A percentile compares a stretch with the other conserved stretches of the same genome.
phyloP scores from a whole-genome alignment of 1,140 invertebrate genomes.

The Anthonomus grandis region DNA sequence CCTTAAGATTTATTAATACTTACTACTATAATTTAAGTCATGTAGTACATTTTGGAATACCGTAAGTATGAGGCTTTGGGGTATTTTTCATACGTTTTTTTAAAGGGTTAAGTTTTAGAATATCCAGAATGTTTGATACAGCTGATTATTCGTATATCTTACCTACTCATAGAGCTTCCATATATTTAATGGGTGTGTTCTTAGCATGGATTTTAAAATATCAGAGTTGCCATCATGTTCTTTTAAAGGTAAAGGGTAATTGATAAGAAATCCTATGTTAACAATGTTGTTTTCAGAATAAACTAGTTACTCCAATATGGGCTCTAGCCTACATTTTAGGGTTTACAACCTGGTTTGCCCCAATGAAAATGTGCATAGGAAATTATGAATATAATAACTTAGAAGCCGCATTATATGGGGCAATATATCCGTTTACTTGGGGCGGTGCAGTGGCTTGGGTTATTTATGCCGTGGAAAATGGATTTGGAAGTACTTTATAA shows the following conservation, averaged over 20 bases:
- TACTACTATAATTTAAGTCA: constrained; percentile 57
- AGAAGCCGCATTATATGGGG: constrained; percentile 28
- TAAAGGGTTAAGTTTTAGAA: constrained; percentile 40
- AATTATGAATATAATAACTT: constrained; percentile 29
- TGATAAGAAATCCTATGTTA: constrained; percentile 1
- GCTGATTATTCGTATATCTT: constrained; percentile 66
- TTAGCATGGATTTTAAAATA: constrained; percentile 52
- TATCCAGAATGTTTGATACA: constrained; percentile 62
- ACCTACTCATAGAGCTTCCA: constrained; percentile 64
- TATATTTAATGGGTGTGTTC: constrained; percentile 66
- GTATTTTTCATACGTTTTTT: no score
- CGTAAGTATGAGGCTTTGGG: constrained; percentile 58
- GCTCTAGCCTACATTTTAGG: constrained; percentile 16
- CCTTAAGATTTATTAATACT: constrained; percentile 59
- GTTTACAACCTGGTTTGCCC: constrained; percentile 27
- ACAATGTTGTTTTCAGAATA: constrained; percentile 14
- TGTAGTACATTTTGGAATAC: constrained; percentile 64
- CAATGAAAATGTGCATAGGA: constrained; percentile 24
- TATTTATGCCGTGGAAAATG: constrained; percentile 26
- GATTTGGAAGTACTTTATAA: constrained; percentile 25
- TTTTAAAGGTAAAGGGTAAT: neutral
- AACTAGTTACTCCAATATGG: constrained; percentile 17
- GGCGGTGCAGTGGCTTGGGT: constrained; percentile 25
- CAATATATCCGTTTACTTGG: constrained; percentile 35
- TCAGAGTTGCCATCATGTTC: neutral